Percentiles rank a stretch among this genome's conserved stretches.
phyloP scores from a whole-genome alignment of 2,797 vertebrate species.

The Brachymystax lenok region DNA sequence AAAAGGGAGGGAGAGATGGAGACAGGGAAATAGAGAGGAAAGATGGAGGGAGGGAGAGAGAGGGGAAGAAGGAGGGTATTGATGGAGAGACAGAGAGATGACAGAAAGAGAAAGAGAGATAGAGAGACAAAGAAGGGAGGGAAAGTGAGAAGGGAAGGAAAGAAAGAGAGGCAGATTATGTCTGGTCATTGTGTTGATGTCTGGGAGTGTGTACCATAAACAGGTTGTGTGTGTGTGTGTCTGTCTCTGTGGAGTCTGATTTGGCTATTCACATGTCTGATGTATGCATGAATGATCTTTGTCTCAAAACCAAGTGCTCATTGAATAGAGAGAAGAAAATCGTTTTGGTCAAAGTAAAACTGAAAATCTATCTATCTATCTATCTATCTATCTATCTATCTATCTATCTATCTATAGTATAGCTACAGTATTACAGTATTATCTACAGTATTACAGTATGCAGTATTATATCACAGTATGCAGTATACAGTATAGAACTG shows the following conservation, averaged over 20 bases:
- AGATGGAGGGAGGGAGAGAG: conserved; percentile 16
- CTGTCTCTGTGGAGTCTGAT: background rate
- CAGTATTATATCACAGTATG: no score
- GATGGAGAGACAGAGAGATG: conserved; percentile 17
- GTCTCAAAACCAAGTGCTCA: background rate
- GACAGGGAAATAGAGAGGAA: background rate
- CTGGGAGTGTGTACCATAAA: background rate
- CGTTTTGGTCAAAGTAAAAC: no score
- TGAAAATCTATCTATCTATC: background rate
- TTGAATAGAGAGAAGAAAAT: no score
- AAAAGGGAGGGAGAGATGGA: conserved; percentile 16
- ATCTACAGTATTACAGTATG: no score
- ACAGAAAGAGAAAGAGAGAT: conserved; percentile 23
- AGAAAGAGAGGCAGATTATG: conserved; percentile 2
- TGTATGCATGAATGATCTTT: background rate
- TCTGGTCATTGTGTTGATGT: background rate
- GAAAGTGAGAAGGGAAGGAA: background rate
- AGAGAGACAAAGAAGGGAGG: conserved; percentile 32
- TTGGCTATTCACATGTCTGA: background rate
- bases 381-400: background rate
- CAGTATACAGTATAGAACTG: no score
- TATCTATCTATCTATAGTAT: background rate
- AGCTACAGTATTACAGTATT: no score
- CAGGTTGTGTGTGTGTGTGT: conserved; percentile 11
- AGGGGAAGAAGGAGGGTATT: background rate